A percentile compares a stretch with the other conserved stretches of the same genome.
phyloP scores from a whole-genome alignment of 2,113 vertebrate genomes.

The Symphodus melops region DNA sequence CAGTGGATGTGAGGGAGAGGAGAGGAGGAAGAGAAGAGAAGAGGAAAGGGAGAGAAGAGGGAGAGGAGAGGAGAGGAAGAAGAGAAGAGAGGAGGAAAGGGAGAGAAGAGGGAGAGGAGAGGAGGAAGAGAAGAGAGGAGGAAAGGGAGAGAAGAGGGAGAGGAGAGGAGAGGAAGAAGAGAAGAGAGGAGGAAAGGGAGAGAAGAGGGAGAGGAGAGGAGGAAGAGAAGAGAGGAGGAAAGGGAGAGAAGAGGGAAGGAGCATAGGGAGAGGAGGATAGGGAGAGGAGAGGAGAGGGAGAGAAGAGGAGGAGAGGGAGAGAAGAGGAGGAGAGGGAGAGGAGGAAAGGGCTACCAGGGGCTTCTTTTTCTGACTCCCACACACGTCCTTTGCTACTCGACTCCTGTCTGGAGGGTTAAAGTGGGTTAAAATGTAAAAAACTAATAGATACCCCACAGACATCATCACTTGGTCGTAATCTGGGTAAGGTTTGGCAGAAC shows the following conservation, averaged over 20 bases:
- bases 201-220: conserved; percentile 18
- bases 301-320: no score
- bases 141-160: conserved; percentile 13
- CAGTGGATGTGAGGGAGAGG: conserved; percentile 1
- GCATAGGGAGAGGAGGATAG: conserved; percentile 20
- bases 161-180: no score
- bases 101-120: conserved; percentile 13
- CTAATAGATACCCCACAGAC: conserved; percentile 36
- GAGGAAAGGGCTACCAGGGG: conserved; percentile 23
- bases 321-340: conserved; percentile 15
- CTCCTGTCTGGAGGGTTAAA: conserved; percentile 59
- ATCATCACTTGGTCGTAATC: conserved; percentile 4
- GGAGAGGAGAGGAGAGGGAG: no score
- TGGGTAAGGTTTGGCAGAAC: conserved; percentile 2
- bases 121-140: conserved; percentile 14
- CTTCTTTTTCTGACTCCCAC: conserved; percentile 41
- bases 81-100: conserved; percentile 14
- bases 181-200: conserved; percentile 16
- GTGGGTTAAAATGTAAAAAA: conserved; percentile 56
- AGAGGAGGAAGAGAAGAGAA: conserved; percentile 20
- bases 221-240: conserved; percentile 2
- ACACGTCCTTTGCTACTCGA: conserved; percentile 44
- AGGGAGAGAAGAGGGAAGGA: conserved; percentile 15
- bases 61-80: no score
- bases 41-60: conserved; percentile 9